Conservation (phyloP, 2,113 vertebrate species). For the Falco punctatus region DNA sequence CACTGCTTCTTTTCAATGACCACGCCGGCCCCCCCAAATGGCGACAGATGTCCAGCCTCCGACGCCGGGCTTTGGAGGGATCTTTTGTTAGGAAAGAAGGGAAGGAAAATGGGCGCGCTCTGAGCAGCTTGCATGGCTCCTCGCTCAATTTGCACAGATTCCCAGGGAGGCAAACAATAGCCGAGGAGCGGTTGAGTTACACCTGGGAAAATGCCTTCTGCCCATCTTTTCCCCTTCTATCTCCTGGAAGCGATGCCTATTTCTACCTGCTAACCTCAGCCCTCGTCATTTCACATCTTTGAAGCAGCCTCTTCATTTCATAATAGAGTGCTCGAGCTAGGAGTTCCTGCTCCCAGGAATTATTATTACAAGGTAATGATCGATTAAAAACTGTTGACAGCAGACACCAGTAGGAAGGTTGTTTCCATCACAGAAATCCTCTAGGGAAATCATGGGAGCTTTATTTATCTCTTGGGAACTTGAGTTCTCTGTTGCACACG, state of each 20-base stretch:
- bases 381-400: constrained; percentile 53
- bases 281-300: background rate
- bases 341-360: constrained; percentile 11
- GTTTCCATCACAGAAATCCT: background rate
- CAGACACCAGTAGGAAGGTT: background rate
- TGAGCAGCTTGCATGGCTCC: constrained; percentile 53
- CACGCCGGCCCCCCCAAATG: constrained; percentile 70
- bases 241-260: background rate
- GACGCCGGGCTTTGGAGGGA: constrained; percentile 67
- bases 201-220: constrained; percentile 69
- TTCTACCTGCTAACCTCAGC: constrained; percentile 56
- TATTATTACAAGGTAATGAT: background rate
- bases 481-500: background rate
- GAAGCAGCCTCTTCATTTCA: background rate
- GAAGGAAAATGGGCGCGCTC: constrained; percentile 46
- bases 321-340: background rate
- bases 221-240: background rate
- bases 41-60: constrained; percentile 89
- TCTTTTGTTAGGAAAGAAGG: constrained; percentile 63
- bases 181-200: constrained; percentile 68
- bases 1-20: constrained; percentile 85
- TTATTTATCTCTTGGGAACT: background rate
- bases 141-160: constrained; percentile 52
- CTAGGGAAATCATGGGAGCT: background rate
- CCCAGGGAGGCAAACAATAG: constrained; percentile 77